Base-by-base conservation (phyloP, 2,888 invertebrate species). In the Timandra comae region DNA sequence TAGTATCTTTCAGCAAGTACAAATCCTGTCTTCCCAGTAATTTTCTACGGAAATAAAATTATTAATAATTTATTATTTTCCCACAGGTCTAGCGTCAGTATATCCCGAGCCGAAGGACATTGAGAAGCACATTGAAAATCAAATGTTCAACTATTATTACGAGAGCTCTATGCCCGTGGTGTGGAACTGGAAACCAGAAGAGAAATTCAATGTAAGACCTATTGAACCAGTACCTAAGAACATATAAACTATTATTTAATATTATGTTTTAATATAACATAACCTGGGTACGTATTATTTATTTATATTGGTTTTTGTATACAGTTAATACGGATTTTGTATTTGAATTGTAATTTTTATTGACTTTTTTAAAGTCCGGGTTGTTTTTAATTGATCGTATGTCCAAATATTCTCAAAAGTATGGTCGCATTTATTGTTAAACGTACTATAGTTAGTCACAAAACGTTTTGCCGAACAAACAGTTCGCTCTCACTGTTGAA, bases 31-130 rank as follows among this genome's bases (percentile, higher is more conserved):
- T n/a, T n/a, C n/a, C n/a, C n/a, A n/a, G n/a, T n/a, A n/a, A n/a
- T n/a, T n/a, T n/a, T n/a, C n/a, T n/a, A n/a, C n/a, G n/a, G n/a
- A n/a, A n/a, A n/a, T n/a, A n/a, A n/a, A n/a, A n/a, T 19, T 33
- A 20, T 35, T 27, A 23, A 35, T 2, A 7, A 12, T 21, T 30
- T 39, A n/a, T 35, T 20, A 36, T 65, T 49, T 67, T 9, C 63
- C 16, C 3, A 16, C 16, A 93, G 93, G 91, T 74, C 87, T 93
- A 47, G 95, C 96, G 2, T 94, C 95, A 2, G 90, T 93, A 2
- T 96, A 96, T 69, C 96, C 96, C 0, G 92, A 95, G 71, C 96
- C 96, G 23, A 89, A 89, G 49, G 91, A 96, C 60, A 89, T 94
- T 59, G 77, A 87, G 33, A 81, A 88, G 44, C 93, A 92, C 73